A percentile compares a stretch with the other conserved stretches of the same genome.
phyloP scores from a whole-genome alignment of 2,797 vertebrate genomes.

The Aotus griseimembra region DNA sequence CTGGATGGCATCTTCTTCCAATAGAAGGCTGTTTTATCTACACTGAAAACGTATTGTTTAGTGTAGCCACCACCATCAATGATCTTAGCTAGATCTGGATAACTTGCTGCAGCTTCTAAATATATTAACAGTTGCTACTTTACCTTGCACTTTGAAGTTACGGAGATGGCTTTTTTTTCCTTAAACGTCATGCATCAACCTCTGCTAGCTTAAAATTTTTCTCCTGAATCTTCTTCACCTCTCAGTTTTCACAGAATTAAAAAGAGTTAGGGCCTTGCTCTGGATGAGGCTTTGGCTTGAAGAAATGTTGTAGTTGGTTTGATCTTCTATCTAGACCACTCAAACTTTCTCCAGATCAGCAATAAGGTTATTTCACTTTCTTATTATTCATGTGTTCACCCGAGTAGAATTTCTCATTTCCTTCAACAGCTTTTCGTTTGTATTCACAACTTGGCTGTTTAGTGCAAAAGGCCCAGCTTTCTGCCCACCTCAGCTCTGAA shows the following conservation, averaged over 20 bases:
- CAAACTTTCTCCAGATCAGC: not conserved
- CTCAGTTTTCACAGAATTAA: not conserved
- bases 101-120: not conserved
- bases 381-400: not conserved
- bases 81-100: not conserved
- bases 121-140: not conserved
- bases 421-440: not conserved
- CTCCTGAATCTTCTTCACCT: not conserved
- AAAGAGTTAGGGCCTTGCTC: not conserved
- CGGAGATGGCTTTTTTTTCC: not conserved
- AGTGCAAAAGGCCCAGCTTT: not conserved
- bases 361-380: not conserved
- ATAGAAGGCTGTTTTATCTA: not conserved
- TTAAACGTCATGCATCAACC: not conserved
- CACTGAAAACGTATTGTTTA: not conserved
- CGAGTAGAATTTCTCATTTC: not conserved
- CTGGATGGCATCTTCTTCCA: not conserved
- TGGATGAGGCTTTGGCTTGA: not conserved
- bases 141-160: not conserved
- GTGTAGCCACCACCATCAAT: not conserved
- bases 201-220: not conserved
- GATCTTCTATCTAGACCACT: too few relatives aligned
- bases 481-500: not conserved
- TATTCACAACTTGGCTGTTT: not conserved
- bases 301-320: too few relatives aligned